Evolutionary conservation across 2,113 vertebrate species (phyloP), one percentile per base, ranked within the genome.

Genomic region (Menidia beryllina): DNA sequence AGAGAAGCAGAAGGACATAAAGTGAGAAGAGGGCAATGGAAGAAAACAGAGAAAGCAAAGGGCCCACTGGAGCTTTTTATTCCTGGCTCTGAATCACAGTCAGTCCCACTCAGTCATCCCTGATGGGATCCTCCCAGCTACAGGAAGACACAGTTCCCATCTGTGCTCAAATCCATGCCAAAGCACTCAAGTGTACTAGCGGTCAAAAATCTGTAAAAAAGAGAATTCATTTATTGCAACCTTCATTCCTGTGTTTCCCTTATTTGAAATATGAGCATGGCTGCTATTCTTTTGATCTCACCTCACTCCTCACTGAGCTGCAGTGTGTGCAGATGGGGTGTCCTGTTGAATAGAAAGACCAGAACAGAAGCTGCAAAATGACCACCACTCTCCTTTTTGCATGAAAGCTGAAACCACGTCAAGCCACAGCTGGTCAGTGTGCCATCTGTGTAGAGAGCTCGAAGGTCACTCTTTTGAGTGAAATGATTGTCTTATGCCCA

Each of bases 131-230:
- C 75, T 78, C 75, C 71, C 71, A 69, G 56, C 54, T 69, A 68
- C 70, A 85, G 83, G 67, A 77, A 84, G 79, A 88, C 71, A 53
- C 66, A 69, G 80, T 82, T 73, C 84, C 77, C 85, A 90, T 90
- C 85, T 90, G 88, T 79, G 72, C 50, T 68, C 38, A 57, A 67
- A 81, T 55, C 78, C 76, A 69, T 77, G 76, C 87, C 78, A 89
- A 85, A 77, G 50, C 49, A 30, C 65, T 68, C 51, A 38, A 76
- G 61, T 72, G 58, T 19, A 75, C 64, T 72, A 41, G 14, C 45
- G 34, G 74, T 77, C 75, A 80, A 36, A 74, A 65, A 81, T 69
- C 52, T 77, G 76, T 66, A 60, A 68, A 65, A 66, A 43, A 77
- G n/a, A 82, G 69, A 82, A 71, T 63, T 69, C 72, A 76, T 71